A percentile compares a stretch with the other conserved stretches of the same genome.
These are phyloP conservation scores for Physella acuta DNA, from an alignment of 1,140 invertebrate species.

Conservation along the genomic window DNA sequence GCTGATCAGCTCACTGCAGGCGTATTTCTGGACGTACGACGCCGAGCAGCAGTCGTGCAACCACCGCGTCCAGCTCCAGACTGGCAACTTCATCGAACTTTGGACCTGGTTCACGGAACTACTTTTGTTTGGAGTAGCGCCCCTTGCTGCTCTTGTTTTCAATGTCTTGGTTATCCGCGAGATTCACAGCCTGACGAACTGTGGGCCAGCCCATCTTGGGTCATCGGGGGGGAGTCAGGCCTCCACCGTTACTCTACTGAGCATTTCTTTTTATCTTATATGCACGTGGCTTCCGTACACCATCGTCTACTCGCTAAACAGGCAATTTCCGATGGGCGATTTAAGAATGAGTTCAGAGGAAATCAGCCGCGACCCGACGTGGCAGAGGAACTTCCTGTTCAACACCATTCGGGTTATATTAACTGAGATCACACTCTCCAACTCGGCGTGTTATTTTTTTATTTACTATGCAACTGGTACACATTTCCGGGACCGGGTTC, in stretches of 20 bases:
- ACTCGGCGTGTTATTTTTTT: constrained; percentile 57
- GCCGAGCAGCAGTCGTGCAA: constrained; percentile 34
- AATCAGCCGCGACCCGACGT: constrained; percentile 37
- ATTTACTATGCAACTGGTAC: constrained; percentile 56
- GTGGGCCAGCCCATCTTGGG: constrained; percentile 36
- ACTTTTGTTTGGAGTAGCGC: constrained; percentile 48
- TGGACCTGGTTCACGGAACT: constrained; percentile 56
- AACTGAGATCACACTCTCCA: constrained; percentile 54
- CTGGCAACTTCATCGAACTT: constrained; percentile 37
- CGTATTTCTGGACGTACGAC: constrained; percentile 54
- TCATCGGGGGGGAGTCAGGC: constrained; percentile 33
- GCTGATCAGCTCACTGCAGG: constrained; percentile 46
- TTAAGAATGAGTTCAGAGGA: constrained; percentile 20
- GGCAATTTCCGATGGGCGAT: constrained; percentile 35
- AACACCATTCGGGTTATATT: constrained; percentile 46
- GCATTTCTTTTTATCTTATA: constrained; percentile 58
- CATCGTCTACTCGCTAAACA: constrained; percentile 48
- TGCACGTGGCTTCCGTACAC: constrained; percentile 54
- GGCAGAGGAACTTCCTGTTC: constrained; percentile 49
- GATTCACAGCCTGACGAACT: constrained; percentile 40
- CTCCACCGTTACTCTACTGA: constrained; percentile 53
- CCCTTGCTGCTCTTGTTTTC: constrained; percentile 49
- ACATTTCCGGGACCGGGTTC: constrained; percentile 47
- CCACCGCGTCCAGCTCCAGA: constrained; percentile 31
- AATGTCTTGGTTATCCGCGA: constrained; percentile 55